Conservation (phyloP, 1,140 invertebrate species). For the Homalodisca vitripennis region DNA sequence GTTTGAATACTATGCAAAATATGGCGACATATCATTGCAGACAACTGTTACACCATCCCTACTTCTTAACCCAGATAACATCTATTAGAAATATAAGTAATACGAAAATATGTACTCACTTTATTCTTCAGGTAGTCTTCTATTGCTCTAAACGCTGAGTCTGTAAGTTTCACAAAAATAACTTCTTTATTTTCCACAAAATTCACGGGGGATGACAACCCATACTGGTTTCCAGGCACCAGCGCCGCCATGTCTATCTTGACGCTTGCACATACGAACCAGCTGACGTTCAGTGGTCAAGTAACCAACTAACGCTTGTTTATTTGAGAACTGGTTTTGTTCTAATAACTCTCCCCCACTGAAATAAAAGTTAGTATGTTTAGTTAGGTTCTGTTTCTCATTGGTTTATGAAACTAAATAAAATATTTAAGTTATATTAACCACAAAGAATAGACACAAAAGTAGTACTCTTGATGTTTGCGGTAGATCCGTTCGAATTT, state of each 20-base stretch:
- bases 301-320: constrained; percentile 24
- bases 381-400: background rate
- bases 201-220: constrained; percentile 85
- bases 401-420: too few relatives aligned
- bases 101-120: constrained; percentile 58
- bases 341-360: background rate
- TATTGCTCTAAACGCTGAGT: constrained; percentile 87
- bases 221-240: constrained; percentile 92
- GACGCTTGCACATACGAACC: constrained; percentile 46
- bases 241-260: constrained; percentile 86
- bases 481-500: constrained; percentile 30
- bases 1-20: constrained; percentile 35
- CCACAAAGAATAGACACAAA: too few relatives aligned
- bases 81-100: background rate
- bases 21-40: constrained; percentile 40
- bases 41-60: constrained; percentile 39
- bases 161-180: constrained; percentile 92
- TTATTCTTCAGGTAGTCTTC: constrained; percentile 84
- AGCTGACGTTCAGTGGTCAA: constrained; percentile 42
- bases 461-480: constrained; percentile 1
- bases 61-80: constrained; percentile 27
- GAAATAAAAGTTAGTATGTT: background rate
- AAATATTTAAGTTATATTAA: too few relatives aligned
- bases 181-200: constrained; percentile 84
- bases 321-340: constrained; percentile 6